These are phyloP conservation scores for Bovichtus diacanthus DNA, from an alignment of 2,797 vertebrate species.

Conservation along the genomic window DNA sequence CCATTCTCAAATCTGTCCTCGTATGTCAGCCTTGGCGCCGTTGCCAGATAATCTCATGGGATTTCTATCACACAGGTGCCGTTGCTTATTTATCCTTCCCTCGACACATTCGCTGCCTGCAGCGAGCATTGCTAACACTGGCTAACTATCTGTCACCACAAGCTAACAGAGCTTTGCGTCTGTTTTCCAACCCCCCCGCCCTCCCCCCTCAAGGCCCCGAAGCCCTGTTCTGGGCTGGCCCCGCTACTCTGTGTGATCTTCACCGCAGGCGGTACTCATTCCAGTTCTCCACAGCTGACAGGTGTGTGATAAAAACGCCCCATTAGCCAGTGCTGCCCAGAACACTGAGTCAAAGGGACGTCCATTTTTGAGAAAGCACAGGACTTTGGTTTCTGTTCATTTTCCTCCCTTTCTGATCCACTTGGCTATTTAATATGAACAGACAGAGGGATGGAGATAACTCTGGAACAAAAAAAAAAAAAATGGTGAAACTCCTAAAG, in stretches of 20 bases:
- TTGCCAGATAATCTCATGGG: constrained; percentile 37
- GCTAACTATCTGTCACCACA: constrained; percentile 58
- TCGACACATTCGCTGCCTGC: constrained; percentile 38
- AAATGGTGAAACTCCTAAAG: constrained; percentile 47
- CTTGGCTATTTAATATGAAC: constrained; percentile 42
- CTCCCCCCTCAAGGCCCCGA: background rate
- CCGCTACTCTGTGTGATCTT: constrained; percentile 61
- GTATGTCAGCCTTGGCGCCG: constrained; percentile 10
- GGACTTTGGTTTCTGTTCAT: constrained; percentile 28
- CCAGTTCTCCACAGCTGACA: constrained; percentile 58
- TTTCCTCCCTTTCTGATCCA: constrained; percentile 22
- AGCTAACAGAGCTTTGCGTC: constrained; percentile 44
- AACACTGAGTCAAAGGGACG: constrained; percentile 34
- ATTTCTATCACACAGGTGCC: constrained; percentile 47
- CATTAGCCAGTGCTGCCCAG: constrained; percentile 12
- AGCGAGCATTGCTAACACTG: constrained; percentile 33
- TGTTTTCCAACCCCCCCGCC: constrained; percentile 13
- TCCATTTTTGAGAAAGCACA: constrained; percentile 37
- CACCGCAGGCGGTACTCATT: constrained; percentile 59
- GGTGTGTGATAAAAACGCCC: constrained; percentile 66
- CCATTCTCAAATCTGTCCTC: constrained; percentile 43
- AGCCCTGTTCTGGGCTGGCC: constrained; percentile 23
- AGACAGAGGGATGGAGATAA: constrained; percentile 51
- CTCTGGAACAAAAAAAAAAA: constrained; percentile 41
- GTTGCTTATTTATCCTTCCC: constrained; percentile 50